Evolutionary conservation across 2,113 vertebrate genomes (phyloP), one percentile per base, ranked within the genome.

Genomic region (Haliaeetus leucogaster): DNA sequence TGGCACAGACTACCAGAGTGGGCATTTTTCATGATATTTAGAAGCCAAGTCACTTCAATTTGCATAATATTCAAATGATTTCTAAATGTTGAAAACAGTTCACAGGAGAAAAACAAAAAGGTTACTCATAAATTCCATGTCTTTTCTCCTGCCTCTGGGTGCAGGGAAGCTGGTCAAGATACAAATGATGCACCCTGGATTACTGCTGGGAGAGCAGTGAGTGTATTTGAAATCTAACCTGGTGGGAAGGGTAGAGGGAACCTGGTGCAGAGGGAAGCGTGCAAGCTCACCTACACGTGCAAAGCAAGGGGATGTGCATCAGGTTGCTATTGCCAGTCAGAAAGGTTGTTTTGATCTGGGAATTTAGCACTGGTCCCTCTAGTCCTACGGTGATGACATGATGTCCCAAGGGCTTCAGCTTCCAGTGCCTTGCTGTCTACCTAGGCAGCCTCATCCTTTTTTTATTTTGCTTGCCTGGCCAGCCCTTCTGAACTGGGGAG

Each of bases 1-100:
- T 81, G 85, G 95, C 85, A 96, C 82, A 96, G 22, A n/a, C 72
- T 93, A 86, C 85, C 26, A 2, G 82, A 95, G 84, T 78, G 82
- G 94, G 82, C 94, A 95, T 93, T 94, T 96, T 89, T 83, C 88
- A 90, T 91, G 76, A 83, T 89, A 93, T 86, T 97, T 86, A 89
- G 88, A 92, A 93, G 85, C 63, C 82, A 95, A 90, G 92, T 90
- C 85, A 78, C 79, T 97, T 30, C 67, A 29, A 94, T 89, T 95
- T 93, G 80, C 92, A 94, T 92, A 95, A 92, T 81, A 95, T 91
- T 95, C 89, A 86, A 94, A 96, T 89, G 82, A 93, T 89, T 90
- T 86, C 63, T 89, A 78, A 81, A 82, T 83, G 72, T 67, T 94
- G 95, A 78, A 93, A 97, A 82, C 72, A 78, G 80, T 92, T 92